Evolutionary conservation across 2,888 invertebrate genomes (phyloP).

Genomic region (Cantharis rufa): DNA sequence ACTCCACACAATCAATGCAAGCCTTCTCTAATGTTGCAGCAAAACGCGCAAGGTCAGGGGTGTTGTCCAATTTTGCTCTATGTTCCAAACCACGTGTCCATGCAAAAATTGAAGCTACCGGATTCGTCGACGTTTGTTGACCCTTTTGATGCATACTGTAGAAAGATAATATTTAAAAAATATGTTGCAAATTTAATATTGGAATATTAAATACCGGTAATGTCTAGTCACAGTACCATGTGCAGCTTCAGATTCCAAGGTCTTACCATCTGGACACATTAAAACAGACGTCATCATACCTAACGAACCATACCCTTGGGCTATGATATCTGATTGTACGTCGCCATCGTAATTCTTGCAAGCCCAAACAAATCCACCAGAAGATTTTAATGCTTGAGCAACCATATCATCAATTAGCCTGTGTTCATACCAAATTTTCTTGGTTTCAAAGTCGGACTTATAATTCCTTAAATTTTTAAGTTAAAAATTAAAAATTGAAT

Average conservation of each 20-base stretch:
- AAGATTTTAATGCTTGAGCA: slow-evolving; percentile 80
- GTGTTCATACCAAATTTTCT: slow-evolving; percentile 89
- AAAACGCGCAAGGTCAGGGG: slow-evolving; percentile 74
- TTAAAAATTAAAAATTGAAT: background rate
- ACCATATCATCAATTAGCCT: slow-evolving; percentile 92
- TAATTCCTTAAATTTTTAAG: slow-evolving; percentile 62
- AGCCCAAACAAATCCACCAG: slow-evolving; percentile 88
- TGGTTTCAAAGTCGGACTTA: slow-evolving; percentile 72
- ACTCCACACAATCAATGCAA: slow-evolving; percentile 81
- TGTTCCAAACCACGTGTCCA: slow-evolving; percentile 87
- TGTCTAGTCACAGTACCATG: slow-evolving; percentile 91
- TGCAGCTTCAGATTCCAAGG: slow-evolving; percentile 89
- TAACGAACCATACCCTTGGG: slow-evolving; percentile 78
- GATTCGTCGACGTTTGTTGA: slow-evolving; percentile 85
- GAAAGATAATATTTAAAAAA: background rate
- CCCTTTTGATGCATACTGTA: slow-evolving; percentile 84
- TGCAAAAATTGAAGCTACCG: slow-evolving; percentile 89
- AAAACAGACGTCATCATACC: slow-evolving; percentile 92
- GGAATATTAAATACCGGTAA: slow-evolving; percentile 61
- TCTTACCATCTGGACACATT: slow-evolving; percentile 86
- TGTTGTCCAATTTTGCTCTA: slow-evolving; percentile 79
- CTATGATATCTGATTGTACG: slow-evolving; percentile 87
- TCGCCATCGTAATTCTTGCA: slow-evolving; percentile 95
- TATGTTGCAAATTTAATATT: background rate
- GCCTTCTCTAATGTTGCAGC: slow-evolving; percentile 75